Conservation (phyloP, 2,888 invertebrate species). For the Orgyia antiqua region DNA sequence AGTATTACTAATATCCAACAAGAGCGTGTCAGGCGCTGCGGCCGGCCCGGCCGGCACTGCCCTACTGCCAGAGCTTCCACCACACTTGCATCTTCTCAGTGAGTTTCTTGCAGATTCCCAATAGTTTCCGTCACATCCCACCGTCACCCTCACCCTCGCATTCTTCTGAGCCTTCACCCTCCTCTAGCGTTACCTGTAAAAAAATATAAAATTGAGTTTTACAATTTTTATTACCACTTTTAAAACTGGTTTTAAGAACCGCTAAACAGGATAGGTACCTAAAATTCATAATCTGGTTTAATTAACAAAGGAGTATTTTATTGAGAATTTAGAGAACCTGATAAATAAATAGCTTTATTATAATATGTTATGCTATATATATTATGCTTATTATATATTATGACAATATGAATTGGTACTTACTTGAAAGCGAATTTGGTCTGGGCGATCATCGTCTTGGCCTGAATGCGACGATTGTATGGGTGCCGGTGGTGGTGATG, state of each 20-base stretch:
- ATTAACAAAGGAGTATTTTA: no score
- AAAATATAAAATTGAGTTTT: slow-evolving; percentile 9
- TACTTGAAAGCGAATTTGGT: slow-evolving; percentile 86
- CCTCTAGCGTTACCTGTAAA: slow-evolving; percentile 89
- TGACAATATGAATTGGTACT: no score
- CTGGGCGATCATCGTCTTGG: slow-evolving; percentile 80
- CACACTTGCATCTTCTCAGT: slow-evolving; percentile 93
- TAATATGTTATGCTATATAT: no score
- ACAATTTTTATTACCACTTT: no score
- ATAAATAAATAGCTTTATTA: no score
- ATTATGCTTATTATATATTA: no score
- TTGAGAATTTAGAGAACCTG: no score
- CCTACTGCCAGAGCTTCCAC: slow-evolving; percentile 88
- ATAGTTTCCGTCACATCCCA: slow-evolving; percentile 96
- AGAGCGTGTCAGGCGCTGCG: slow-evolving; percentile 24
- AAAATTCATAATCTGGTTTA: no score
- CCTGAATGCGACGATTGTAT: slow-evolving; percentile 73
- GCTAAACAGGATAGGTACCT: no score
- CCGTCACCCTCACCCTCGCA: slow-evolving; percentile 74
- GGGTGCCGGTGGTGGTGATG: slow-evolving; percentile 86
- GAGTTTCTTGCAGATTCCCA: slow-evolving; percentile 93
- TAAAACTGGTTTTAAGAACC: no score
- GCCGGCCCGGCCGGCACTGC: slow-evolving; percentile 28
- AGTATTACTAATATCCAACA: slow-evolving; percentile 62
- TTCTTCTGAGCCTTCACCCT: slow-evolving; percentile 85